A percentile compares a stretch with the other conserved stretches of the same genome.
These are phyloP conservation scores for Miichthys miiuy DNA, from an alignment of 2,797 vertebrate genomes.

Conservation along the genomic window DNA sequence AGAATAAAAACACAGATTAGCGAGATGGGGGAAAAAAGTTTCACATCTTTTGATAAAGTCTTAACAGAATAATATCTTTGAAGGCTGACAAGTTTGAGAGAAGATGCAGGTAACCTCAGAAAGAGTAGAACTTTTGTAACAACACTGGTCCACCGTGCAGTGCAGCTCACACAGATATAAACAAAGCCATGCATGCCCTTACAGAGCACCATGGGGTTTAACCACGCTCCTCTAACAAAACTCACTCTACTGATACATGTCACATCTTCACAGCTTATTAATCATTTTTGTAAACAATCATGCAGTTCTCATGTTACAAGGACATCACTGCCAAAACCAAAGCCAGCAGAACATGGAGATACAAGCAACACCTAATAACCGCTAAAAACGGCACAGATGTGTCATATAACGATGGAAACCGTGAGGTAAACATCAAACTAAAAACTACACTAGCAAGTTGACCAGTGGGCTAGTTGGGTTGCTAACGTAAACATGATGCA, in stretches of 20 bases:
- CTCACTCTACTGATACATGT: not conserved
- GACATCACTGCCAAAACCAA: not conserved
- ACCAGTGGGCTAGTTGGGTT: conserved; percentile 50
- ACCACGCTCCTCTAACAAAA: not conserved
- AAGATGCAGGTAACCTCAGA: not conserved
- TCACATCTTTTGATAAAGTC: not conserved
- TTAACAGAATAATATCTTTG: not conserved
- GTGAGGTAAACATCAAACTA: not conserved
- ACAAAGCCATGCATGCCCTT: conserved; percentile 49
- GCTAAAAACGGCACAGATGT: not conserved
- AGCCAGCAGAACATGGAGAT: not conserved
- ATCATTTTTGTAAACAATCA: not conserved
- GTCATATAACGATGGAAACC: not conserved
- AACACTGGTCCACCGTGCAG: not conserved
- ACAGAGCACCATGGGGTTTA: conserved; percentile 2
- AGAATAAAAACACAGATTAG: conserved; percentile 38
- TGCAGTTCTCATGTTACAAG: not conserved
- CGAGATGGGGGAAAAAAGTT: not conserved
- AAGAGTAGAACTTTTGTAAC: not conserved
- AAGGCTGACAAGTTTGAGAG: not conserved
- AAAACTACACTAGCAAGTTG: conserved; percentile 30
- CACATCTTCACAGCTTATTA: not conserved
- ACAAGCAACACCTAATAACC: not conserved
- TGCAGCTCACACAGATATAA: conserved; percentile 29
- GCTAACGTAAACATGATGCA: conserved; percentile 81